Conservation (phyloP, 1,140 invertebrate genomes). For the Drosophila sturtevanti region DNA sequence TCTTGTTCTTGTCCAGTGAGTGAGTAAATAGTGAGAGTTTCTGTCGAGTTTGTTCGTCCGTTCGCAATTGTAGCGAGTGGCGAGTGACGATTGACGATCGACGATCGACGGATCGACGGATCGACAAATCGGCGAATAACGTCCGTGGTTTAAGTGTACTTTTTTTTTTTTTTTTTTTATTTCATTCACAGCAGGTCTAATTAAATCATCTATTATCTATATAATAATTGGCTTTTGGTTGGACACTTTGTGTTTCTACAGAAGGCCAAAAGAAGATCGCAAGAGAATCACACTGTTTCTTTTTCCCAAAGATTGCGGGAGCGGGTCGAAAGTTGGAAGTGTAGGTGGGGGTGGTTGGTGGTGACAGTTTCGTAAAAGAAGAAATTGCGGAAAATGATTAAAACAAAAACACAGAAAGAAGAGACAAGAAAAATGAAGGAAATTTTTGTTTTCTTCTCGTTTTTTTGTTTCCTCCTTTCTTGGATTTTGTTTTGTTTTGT, state of each 20-base stretch:
- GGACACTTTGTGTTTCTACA: slow-evolving; percentile 3
- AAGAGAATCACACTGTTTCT: slow-evolving; percentile 9
- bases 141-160: background rate
- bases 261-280: slow-evolving; percentile 7
- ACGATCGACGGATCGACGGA: background rate
- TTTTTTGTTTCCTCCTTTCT: background rate
- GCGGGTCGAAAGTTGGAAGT: too few relatives aligned
- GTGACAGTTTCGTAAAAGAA: too few relatives aligned
- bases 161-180: slow-evolving; percentile 28
- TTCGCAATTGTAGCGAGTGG: background rate
- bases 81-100: background rate
- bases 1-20: background rate
- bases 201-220: slow-evolving; percentile 37
- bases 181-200: slow-evolving; percentile 10
- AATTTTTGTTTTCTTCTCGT: background rate
- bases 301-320: background rate
- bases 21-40: too few relatives aligned
- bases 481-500: background rate
- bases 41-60: too few relatives aligned
- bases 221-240: slow-evolving; percentile 20
- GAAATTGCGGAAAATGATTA: background rate
- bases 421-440: background rate
- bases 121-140: background rate
- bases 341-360: too few relatives aligned
- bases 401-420: background rate